Percentiles rank a stretch among this genome's conserved stretches.
phyloP scores from a whole-genome alignment of 2,797 vertebrate species.

The Sitta carolinensis region DNA sequence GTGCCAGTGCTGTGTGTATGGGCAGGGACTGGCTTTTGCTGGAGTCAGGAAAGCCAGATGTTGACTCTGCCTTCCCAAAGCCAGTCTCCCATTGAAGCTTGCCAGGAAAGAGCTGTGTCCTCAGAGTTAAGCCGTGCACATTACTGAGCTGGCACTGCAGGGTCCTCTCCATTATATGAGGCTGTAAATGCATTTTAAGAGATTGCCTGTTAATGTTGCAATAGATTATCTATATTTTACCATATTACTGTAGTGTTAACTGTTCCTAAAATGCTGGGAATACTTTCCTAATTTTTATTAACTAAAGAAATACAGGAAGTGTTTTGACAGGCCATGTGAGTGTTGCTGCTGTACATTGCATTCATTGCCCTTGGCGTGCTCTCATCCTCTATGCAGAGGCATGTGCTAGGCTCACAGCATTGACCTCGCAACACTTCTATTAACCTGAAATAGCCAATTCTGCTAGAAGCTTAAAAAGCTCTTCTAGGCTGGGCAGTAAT shows the following conservation, averaged over 20 bases:
- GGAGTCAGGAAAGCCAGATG: background rate
- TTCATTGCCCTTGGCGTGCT: background rate
- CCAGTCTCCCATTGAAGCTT: background rate
- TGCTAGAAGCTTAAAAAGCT: background rate
- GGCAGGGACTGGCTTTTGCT: background rate
- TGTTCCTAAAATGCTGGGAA: slow-evolving; percentile 43
- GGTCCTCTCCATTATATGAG: background rate
- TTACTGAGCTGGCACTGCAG: background rate
- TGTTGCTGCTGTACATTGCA: background rate
- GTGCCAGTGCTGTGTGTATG: background rate
- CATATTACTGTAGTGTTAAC: slow-evolving; percentile 23
- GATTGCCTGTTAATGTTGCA: slow-evolving; percentile 39
- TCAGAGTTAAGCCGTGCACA: background rate
- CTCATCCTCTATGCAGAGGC: background rate
- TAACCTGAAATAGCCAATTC: background rate
- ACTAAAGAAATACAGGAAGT: background rate
- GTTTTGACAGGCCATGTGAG: background rate
- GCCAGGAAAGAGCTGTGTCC: background rate
- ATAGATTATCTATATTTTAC: slow-evolving; percentile 35
- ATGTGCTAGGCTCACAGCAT: rapidly evolving
- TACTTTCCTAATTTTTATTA: slow-evolving; percentile 14
- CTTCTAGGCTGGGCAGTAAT: background rate
- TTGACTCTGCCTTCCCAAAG: background rate
- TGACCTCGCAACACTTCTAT: background rate
- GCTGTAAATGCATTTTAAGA: slow-evolving; percentile 11